phyloP scores from a whole-genome alignment of 2,888 invertebrate species.

The Galerucella nymphaeae region DNA sequence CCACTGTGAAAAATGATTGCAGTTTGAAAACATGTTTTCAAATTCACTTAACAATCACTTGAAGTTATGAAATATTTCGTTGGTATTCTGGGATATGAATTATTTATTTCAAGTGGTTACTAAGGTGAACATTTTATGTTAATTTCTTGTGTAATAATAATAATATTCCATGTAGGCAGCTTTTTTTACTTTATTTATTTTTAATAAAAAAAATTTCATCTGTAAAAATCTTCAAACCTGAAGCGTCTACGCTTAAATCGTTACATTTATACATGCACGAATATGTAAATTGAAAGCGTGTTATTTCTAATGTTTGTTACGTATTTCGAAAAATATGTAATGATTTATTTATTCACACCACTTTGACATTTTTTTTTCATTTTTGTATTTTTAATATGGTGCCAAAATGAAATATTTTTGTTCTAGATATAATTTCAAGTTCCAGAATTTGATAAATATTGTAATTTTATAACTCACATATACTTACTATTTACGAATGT shows the following conservation, averaged over 20 bases:
- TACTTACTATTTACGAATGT: not conserved
- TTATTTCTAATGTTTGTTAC: slow-evolving; percentile 14
- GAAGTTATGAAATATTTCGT: not conserved
- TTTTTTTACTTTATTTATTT: no score
- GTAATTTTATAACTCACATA: not conserved
- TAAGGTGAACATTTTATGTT: not conserved
- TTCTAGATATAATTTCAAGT: slow-evolving; percentile 24
- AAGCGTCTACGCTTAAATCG: slow-evolving; percentile 23
- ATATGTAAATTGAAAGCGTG: slow-evolving; percentile 15
- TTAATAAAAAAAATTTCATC: not conserved
- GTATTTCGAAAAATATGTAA: slow-evolving; percentile 11
- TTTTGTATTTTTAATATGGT: slow-evolving; percentile 26
- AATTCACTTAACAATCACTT: not conserved
- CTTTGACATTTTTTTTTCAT: slow-evolving; percentile 11
- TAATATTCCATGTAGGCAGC: not conserved
- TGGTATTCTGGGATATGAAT: not conserved
- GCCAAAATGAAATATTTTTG: slow-evolving; percentile 32
- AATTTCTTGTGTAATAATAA: not conserved
- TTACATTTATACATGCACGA: slow-evolving; percentile 17
- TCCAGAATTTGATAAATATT: not conserved
- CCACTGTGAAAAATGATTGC: not conserved
- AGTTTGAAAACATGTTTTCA: not conserved
- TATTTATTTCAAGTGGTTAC: not conserved
- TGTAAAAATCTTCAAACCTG: slow-evolving; percentile 5
- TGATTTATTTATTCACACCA: not conserved